Evolutionary conservation across 1,140 invertebrate genomes (phyloP), one percentile per base, ranked within the genome.

Genomic region (Battus philenor): DNA sequence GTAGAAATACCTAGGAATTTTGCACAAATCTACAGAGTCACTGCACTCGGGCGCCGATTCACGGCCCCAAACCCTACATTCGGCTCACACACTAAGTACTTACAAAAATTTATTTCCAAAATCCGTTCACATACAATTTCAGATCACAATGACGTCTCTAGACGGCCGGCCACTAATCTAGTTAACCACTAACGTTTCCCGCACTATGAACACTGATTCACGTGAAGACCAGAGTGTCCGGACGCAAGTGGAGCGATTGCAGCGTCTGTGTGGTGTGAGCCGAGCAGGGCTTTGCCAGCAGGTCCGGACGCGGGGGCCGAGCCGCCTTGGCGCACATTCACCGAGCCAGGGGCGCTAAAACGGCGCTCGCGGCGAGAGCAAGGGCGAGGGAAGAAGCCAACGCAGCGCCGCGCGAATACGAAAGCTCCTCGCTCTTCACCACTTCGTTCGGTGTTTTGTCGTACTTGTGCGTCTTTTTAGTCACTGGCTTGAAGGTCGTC

Each of bases 361-460:
- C 75, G 4, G 79, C 71, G 36, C 63, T 72, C 34, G 80, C 79
- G 4, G 82, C 79, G 55, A 85, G 36, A 18, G 78, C 78, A 44
- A 86, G 39, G 6, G 79, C 77, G 34, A 85, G 58, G 1, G 78
- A 81, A 15, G 77, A 78, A 8, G 79, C 70, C 36, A 83, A 49
- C 2, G 82, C 75, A 1, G 83, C 74, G 6, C 76, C 77, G 16
- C 84, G 66, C 1, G 84, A 86, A 47, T 94, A 94, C 13, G 94
- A 95, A 54, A 96, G 82, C 86, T 96, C 94, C 83, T 96, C 94
- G 80, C 95, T 96, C 86, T 96, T 96, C 55, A 96, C 93, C 58
- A 96, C 94, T 84, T 97, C 95, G 80, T 97, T 97, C 36, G 93
- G 94, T 86, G 93, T 90, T 72, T 95, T 94, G 67, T 94, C 94